A percentile compares a stretch with the other conserved stretches of the same genome.
Conservation (phyloP, 1,140 invertebrate genomes). For the Spodoptera litura region DNA sequence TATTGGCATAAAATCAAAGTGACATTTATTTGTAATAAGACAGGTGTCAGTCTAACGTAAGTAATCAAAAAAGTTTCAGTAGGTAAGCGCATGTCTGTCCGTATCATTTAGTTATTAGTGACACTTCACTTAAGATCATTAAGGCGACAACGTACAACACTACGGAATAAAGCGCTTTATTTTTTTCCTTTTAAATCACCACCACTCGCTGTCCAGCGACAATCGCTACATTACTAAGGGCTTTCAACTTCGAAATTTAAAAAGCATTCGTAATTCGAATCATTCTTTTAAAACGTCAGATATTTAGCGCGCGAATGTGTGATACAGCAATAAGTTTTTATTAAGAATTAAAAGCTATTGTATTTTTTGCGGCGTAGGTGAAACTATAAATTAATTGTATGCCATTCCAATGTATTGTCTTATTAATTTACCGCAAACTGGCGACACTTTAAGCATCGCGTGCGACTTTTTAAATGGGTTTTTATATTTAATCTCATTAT, state of each 20-base stretch:
- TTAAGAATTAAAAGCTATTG: constrained; percentile 32
- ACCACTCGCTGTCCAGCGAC: constrained; percentile 25
- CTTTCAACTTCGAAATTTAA: constrained; percentile 23
- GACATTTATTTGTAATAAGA: background rate
- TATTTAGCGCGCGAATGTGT: constrained; percentile 5
- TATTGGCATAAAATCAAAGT: too few relatives aligned
- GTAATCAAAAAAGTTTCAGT: constrained; percentile 25
- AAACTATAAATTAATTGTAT: constrained; percentile 31
- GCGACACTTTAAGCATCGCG: constrained; percentile 46
- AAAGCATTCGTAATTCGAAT: constrained; percentile 5
- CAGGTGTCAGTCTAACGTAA: constrained; percentile 6
- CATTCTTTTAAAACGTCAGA: background rate
- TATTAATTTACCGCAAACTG: constrained; percentile 29
- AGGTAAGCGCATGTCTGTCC: constrained; percentile 22
- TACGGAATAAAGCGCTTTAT: constrained; percentile 9
- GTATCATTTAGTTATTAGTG: constrained; percentile 36
- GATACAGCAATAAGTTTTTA: constrained; percentile 30
- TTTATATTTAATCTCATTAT: constrained; percentile 55
- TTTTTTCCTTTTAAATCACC: constrained; percentile 31
- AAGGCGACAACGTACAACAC: constrained; percentile 35
- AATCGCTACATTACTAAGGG: constrained; percentile 18
- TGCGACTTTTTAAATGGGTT: constrained; percentile 46
- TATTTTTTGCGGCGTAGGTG: constrained; percentile 1
- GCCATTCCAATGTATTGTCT: constrained; percentile 43
- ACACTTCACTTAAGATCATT: constrained; percentile 36